Conservation (phyloP, 2,797 vertebrate genomes). For the Cuniculus paca region DNA sequence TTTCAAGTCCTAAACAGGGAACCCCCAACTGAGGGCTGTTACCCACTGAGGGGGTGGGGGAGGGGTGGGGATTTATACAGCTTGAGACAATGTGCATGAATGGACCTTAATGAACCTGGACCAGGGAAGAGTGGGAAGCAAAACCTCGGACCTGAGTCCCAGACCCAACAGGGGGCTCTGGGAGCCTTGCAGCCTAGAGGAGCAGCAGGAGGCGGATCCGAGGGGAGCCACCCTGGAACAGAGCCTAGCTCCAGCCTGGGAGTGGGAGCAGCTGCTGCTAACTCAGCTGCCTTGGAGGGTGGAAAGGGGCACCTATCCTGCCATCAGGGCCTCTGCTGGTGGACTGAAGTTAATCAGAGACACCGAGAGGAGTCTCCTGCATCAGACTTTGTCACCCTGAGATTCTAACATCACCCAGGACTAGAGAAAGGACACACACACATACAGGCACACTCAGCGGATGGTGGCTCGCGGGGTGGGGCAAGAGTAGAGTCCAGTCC, state of each 20-base stretch:
- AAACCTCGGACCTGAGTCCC: rapidly evolving
- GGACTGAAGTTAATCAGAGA: background rate
- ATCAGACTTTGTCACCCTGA: background rate
- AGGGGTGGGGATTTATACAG: background rate
- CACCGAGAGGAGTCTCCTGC: background rate
- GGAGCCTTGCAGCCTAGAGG: background rate
- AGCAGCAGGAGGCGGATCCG: background rate
- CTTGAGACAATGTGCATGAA: rapidly evolving
- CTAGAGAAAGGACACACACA: background rate
- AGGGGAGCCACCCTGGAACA: rapidly evolving
- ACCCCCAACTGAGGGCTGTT: background rate
- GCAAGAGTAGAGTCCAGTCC: rapidly evolving
- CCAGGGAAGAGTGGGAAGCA: rapidly evolving
- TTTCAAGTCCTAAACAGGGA: background rate
- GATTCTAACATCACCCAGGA: background rate
- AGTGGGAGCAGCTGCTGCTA: rapidly evolving
- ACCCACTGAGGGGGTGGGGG: rapidly evolving
- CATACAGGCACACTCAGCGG: background rate
- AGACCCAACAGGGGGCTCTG: rapidly evolving
- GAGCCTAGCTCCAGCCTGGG: rapidly evolving
- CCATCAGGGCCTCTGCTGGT: background rate
- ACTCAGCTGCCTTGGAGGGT: rapidly evolving
- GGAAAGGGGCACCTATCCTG: too few species aligned
- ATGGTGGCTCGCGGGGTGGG: background rate
- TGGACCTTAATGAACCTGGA: rapidly evolving